These are phyloP conservation scores for Clarias macrocephalus DNA, from an alignment of 2,113 vertebrate genomes.

Conservation along the genomic window DNA sequence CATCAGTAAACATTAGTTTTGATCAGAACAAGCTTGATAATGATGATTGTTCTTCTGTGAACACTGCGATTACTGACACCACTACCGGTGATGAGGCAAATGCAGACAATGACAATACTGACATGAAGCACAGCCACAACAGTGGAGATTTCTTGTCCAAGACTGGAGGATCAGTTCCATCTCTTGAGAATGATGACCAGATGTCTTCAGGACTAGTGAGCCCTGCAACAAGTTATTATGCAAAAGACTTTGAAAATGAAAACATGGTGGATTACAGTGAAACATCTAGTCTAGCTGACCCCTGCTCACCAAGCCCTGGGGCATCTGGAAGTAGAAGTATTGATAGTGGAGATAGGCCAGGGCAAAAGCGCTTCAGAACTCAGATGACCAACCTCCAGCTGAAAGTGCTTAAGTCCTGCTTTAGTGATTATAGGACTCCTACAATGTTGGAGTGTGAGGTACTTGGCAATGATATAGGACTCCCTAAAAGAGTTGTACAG, in stretches of 20 bases:
- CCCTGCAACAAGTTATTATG: constrained; percentile 93
- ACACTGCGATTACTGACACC: constrained; percentile 97
- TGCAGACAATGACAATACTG: constrained; percentile 91
- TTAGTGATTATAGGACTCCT: constrained; percentile 97
- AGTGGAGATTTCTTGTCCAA: constrained; percentile 88
- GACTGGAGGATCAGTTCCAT: constrained; percentile 82
- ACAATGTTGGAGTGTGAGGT: constrained; percentile 99
- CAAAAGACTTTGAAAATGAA: constrained; percentile 97
- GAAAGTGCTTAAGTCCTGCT: constrained; percentile 97
- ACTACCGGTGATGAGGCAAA: constrained; percentile 98
- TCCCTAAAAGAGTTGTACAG: constrained; percentile 99
- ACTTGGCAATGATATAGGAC: constrained; percentile 98
- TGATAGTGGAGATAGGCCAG: constrained; percentile 90
- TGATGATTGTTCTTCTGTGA: constrained; percentile 98
- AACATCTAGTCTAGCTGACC: constrained; percentile 95
- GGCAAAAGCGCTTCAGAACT: constrained; percentile 98
- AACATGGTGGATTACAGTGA: constrained; percentile 96
- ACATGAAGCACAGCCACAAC: constrained; percentile 85
- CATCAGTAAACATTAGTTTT: constrained; percentile 91
- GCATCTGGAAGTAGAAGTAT: constrained; percentile 88
- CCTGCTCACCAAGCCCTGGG: constrained; percentile 93
- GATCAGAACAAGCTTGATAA: constrained; percentile 96
- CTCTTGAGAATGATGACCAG: constrained; percentile 93
- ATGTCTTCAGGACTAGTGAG: constrained; percentile 96
- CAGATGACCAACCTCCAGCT: constrained; percentile 99